Conservation (phyloP, 2,888 invertebrate species). For the Danaus chrysippus region DNA sequence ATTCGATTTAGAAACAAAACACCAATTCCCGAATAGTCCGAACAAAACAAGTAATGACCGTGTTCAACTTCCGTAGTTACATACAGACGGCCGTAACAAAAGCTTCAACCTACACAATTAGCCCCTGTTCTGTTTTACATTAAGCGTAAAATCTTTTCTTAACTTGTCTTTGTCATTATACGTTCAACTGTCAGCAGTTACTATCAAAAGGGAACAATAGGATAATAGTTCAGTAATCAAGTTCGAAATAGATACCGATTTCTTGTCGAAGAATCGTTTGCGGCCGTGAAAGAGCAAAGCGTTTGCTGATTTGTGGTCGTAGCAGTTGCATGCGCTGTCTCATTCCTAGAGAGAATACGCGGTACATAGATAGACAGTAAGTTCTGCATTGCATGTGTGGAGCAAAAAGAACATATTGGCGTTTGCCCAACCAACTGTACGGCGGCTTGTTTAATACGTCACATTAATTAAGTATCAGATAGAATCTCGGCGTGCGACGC, state of each 20-base stretch:
- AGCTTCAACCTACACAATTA: conserved; percentile 54
- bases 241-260: conserved; percentile 61
- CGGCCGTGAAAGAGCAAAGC: conserved; percentile 70
- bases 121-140: conserved; percentile 53
- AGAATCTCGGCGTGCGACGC: conserved; percentile 53
- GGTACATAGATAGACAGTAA: conserved; percentile 41
- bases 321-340: conserved; percentile 54
- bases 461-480: conserved; percentile 73
- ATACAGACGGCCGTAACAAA: conserved; percentile 39
- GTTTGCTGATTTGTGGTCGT: conserved; percentile 70
- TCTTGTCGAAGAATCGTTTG: conserved; percentile 51
- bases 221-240: conserved; percentile 39
- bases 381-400: conserved; percentile 44
- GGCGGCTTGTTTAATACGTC: conserved; percentile 66
- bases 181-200: conserved; percentile 39
- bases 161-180: conserved; percentile 43
- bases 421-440: conserved; percentile 66
- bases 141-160: conserved; percentile 52
- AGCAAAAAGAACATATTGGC: conserved; percentile 70
- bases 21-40: conserved; percentile 32
- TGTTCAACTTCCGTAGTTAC: conserved; percentile 33
- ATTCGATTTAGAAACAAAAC: conserved; percentile 29
- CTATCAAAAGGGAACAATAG: conserved; percentile 52
- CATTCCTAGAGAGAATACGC: conserved; percentile 58
- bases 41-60: conserved; percentile 35